phyloP scores from a whole-genome alignment of 2,797 vertebrate genomes.

The Sebastiscus tertius region DNA sequence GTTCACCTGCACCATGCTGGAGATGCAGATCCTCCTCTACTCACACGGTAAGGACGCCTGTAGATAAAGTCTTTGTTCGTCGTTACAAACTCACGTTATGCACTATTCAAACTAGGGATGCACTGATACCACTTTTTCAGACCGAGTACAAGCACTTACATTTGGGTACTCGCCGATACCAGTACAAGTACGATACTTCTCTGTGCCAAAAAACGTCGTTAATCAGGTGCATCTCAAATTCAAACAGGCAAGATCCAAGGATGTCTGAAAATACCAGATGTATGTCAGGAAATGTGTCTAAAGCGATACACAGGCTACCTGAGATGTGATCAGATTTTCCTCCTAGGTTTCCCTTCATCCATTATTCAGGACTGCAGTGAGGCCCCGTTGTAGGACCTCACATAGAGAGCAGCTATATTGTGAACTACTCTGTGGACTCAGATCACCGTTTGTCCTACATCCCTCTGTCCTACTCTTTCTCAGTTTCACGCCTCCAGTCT shows the following conservation, averaged over 20 bases:
- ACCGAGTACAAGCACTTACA: too few species aligned
- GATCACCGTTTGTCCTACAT: constrained; percentile 15
- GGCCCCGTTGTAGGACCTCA: background rate
- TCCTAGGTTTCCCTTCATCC: constrained; percentile 39
- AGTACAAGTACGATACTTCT: too few species aligned
- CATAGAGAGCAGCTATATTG: background rate
- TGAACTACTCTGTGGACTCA: background rate
- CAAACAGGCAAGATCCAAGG: too few species aligned
- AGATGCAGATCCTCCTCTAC: constrained; percentile 97
- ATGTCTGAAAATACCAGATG: too few species aligned
- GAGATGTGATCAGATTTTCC: constrained; percentile 5
- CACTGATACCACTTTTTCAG: too few species aligned
- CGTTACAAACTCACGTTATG: background rate
- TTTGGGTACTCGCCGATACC: too few species aligned
- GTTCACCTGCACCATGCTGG: constrained; percentile 92
- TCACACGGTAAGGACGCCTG: constrained; percentile 85
- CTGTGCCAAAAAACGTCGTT: too few species aligned
- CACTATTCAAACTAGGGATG: too few species aligned
- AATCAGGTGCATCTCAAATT: too few species aligned
- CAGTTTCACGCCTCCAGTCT: constrained; percentile 6
- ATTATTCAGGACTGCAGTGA: constrained; percentile 46
- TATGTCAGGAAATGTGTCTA: background rate
- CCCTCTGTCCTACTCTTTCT: constrained; percentile 5
- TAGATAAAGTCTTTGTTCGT: background rate
- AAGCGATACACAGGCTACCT: background rate